Evolutionary conservation across 2,113 vertebrate genomes (phyloP).

Genomic region (Hippocampus barbouri): DNA sequence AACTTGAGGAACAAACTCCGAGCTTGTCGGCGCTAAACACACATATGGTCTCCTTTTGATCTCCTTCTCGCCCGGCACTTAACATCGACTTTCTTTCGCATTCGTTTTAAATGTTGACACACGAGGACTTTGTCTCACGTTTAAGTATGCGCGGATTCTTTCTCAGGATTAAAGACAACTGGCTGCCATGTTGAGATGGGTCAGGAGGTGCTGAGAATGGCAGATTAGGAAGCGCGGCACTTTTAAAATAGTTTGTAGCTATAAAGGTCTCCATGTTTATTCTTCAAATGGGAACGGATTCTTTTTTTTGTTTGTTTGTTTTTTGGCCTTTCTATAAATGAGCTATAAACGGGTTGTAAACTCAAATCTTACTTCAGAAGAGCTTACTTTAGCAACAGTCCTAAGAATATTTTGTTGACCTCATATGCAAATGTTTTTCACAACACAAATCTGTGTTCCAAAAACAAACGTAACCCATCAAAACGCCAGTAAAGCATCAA

Average conservation of each 20-base stretch:
- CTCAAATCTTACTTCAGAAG: background rate
- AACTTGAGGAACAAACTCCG: constrained; percentile 38
- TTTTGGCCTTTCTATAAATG: too few species aligned
- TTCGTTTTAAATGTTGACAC: constrained; percentile 37
- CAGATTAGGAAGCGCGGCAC: constrained; percentile 25
- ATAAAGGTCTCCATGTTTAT: constrained; percentile 17
- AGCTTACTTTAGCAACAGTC: background rate
- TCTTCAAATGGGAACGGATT: background rate
- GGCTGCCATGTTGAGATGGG: constrained; percentile 41
- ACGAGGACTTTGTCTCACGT: constrained; percentile 44
- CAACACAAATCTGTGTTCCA: background rate
- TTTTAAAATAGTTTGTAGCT: constrained; percentile 40
- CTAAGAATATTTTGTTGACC: background rate
- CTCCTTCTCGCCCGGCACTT: constrained; percentile 41
- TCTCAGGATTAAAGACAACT: constrained; percentile 51
- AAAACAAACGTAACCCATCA: background rate
- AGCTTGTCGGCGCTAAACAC: constrained; percentile 50
- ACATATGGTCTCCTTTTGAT: constrained; percentile 50
- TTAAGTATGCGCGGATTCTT: constrained; percentile 47
- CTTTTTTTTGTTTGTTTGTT: background rate
- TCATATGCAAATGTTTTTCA: background rate
- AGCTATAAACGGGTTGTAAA: background rate
- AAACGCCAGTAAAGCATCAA: constrained; percentile 22
- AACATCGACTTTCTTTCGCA: constrained; percentile 52
- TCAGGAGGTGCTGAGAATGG: constrained; percentile 28